Evolutionary conservation across 2,797 vertebrate genomes (phyloP), one percentile per base, ranked within the genome.

Genomic region (Parambassis ranga): DNA sequence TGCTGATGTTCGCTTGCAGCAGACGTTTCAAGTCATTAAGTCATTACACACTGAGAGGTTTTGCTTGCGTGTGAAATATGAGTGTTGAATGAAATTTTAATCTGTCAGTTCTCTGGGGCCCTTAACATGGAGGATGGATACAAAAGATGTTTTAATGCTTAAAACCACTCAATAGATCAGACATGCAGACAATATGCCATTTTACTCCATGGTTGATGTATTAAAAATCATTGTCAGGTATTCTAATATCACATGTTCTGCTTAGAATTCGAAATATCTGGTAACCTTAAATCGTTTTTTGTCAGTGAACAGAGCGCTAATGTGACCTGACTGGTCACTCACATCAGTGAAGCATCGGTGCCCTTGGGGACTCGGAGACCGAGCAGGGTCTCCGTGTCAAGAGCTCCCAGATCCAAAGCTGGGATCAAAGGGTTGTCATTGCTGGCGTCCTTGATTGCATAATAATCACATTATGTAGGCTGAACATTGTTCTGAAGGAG

Each of bases 281-380:
- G 57, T 59, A 90, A 85, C 82, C 82, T 83, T 87, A 79, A 87
- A 71, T 79, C 56, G 71, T 64, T 84, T 64, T 67, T 67, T 74
- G 26, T 83, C 84, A 82, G 61, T 68, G 74, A 85, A 63, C 51
- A 44, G 65, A 78, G 68, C 73, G 74, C 75, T 90, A 85, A 91
- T 77, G 71, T 60, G 75, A 86, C 64, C 76, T 81, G 88, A 89
- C 62, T 39, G 83, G 86, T 85, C 84, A 78, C 32, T 68, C 57
- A 50, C 66, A 62, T 82, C 65, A 71, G 66, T 73, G 58, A 53
- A 66, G 79, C 22, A 37, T 65, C 51, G 48, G 57, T 42, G 65
- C 64, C 74, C 75, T 68, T 15, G 1, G 75, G 79, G 77, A 77
- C 11, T 7, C 47, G 51, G 65, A 58, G 79, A 57, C 33, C 32